Conservation (phyloP, 2,888 invertebrate species). For the Exephanes ischioxanthus region DNA sequence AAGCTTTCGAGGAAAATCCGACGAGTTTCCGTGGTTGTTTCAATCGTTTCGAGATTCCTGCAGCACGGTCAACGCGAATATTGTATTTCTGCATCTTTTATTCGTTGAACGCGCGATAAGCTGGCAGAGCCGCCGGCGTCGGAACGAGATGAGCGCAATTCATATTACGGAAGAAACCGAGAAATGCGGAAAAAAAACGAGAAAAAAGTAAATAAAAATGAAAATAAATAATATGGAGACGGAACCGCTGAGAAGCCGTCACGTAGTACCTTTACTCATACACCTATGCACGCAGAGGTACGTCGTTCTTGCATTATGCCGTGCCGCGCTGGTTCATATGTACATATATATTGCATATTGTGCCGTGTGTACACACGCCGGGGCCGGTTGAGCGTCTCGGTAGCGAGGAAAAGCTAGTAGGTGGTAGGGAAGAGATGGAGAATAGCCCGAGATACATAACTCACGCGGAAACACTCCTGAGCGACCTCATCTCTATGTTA, state of each 20-base stretch:
- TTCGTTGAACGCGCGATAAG: conserved; percentile 39
- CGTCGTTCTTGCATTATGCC: background rate
- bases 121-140: conserved; percentile 1
- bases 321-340: background rate
- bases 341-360: conserved; percentile 9
- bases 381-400: conserved; percentile 19
- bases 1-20: conserved; percentile 2
- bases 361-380: conserved; percentile 16
- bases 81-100: conserved; percentile 2
- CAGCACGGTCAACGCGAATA: background rate
- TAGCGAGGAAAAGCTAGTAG: conserved; percentile 35
- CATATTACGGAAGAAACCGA: conserved; percentile 14
- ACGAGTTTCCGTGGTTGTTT: conserved; percentile 21
- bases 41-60: conserved; percentile 28
- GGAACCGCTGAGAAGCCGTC: conserved; percentile 41
- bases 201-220: conserved; percentile 7
- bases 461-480: conserved; percentile 73
- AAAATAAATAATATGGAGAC: conserved; percentile 15
- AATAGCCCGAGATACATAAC: conserved; percentile 71
- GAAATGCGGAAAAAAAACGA: background rate
- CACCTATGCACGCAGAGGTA: background rate
- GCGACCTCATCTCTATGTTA: conserved; percentile 79
- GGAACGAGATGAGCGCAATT: conserved; percentile 30
- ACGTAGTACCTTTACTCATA: conserved; percentile 21
- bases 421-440: conserved; percentile 50